Evolutionary conservation across 2,797 vertebrate genomes (phyloP).

Genomic region (Sciaenops ocellatus): DNA sequence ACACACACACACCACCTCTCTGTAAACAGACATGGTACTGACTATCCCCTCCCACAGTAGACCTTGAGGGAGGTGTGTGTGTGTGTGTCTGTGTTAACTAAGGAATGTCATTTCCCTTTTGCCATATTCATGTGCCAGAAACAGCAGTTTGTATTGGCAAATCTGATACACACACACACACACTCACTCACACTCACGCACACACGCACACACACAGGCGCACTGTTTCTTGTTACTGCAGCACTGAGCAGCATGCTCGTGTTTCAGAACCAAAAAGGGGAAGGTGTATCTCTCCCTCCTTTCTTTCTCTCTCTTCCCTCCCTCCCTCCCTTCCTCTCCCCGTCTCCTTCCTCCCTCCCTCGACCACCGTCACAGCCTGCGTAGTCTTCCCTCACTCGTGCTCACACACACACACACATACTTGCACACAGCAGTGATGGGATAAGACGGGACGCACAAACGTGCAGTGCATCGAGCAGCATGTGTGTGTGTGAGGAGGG

Average conservation of each 20-base stretch:
- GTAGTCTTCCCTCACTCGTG: slow-evolving; percentile 32
- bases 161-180: neutral
- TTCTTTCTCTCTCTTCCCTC: neutral
- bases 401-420: slow-evolving; percentile 21
- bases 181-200: slow-evolving; percentile 2
- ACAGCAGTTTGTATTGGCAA: slow-evolving; percentile 13
- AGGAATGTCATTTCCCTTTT: slow-evolving; percentile 31
- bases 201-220: neutral
- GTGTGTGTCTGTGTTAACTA: slow-evolving; percentile 6
- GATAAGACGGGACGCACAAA: slow-evolving; percentile 45
- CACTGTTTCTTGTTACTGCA: slow-evolving; percentile 54
- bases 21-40: slow-evolving; percentile 29
- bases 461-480: slow-evolving; percentile 19
- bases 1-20: slow-evolving; percentile 12
- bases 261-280: slow-evolving; percentile 70
- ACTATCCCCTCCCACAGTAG: slow-evolving; percentile 14
- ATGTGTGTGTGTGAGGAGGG: slow-evolving; percentile 5
- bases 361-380: slow-evolving; percentile 56
- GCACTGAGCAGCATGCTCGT: slow-evolving; percentile 46
- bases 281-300: slow-evolving; percentile 44
- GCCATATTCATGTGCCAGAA: slow-evolving; percentile 28
- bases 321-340: neutral
- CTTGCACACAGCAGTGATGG: slow-evolving; percentile 38
- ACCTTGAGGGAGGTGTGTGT: slow-evolving; percentile 22
- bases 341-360: slow-evolving; percentile 16